Evolutionary conservation across 92 coral and sea anemone species (phyloP), one percentile per base, ranked within the genome.

Genomic region (Parazoanthus swiftii): DNA sequence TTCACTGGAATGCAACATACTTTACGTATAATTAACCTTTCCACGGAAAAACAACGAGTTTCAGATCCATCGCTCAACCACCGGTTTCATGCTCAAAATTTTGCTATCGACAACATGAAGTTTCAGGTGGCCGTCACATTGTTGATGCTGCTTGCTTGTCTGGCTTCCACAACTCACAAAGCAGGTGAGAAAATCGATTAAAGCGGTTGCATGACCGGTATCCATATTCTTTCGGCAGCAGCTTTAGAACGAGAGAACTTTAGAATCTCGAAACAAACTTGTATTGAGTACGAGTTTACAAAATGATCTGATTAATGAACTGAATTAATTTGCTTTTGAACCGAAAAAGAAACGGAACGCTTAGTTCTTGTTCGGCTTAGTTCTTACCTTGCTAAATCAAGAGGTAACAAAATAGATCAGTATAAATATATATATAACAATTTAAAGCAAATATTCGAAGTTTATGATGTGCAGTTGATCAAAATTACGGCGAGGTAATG

Each of bases 61-160:
- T 16, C 33, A 39, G 15, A 33, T 79, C 37, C 82, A 46, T 25
- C 42, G 82, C 82, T 33, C 21, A 11, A 26, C 23, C 20, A 42
- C 38, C 65, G 82, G 82, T n/a, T 50, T 46, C 13, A 79, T 79
- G 35, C 33, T 50, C 82, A 79, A 79, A 51, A 5, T 54, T 46
- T 29, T 79, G 66, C 82, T 11, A 79, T 79, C 82, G 67, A 21
- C 38, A 29, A 50, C 37, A 79, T 79, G 82, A 79, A 13, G 10
- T 25, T 79, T 11, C 23, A 11, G 23, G 23, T 26, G 39, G 43
- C n/a, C 39, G n/a, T 73, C 5, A 36, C 50, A 20, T 25, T 25
- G 67, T 79, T 79, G 38, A 39, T 79, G 70, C 26, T 20, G 3
- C 25, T 23, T 21, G 23, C 65, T 50, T 21, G 65, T 23, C 26